Evolutionary conservation across 2,113 vertebrate species (phyloP).

Genomic region (Anas platyrhynchos): DNA sequence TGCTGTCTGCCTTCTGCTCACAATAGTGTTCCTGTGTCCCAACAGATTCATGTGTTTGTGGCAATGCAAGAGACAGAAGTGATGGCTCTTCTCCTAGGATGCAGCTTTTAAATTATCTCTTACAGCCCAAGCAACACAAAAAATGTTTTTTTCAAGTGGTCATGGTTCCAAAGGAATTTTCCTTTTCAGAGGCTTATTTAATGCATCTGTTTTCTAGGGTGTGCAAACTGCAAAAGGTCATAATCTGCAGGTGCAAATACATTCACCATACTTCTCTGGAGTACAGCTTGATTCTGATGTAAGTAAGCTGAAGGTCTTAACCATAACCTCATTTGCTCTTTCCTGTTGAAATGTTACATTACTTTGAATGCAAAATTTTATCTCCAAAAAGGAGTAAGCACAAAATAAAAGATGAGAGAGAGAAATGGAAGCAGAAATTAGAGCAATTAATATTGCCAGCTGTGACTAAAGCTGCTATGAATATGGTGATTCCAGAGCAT

Average conservation of each 20-base stretch:
- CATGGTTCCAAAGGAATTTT: constrained; percentile 34
- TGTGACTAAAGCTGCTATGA: background rate
- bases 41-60: constrained; percentile 46
- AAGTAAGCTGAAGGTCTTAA: background rate
- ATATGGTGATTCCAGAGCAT: background rate
- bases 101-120: constrained; percentile 55
- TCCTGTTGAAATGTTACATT: background rate
- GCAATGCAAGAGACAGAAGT: constrained; percentile 39
- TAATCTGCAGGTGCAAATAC: background rate
- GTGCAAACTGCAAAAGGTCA: background rate
- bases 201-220: background rate
- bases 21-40: constrained; percentile 18
- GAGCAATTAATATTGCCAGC: constrained; percentile 4
- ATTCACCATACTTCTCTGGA: background rate
- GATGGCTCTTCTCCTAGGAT: constrained; percentile 15
- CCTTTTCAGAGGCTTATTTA: constrained; percentile 26
- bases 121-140: constrained; percentile 18
- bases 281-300: background rate
- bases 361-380: background rate
- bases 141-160: background rate
- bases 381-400: background rate
- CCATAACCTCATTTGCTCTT: background rate
- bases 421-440: constrained; percentile 14
- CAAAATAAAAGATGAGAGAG: background rate
- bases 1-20: constrained; percentile 55